A percentile compares a stretch with the other conserved stretches of the same genome.
Evolutionary conservation across 2,888 invertebrate genomes (phyloP).

Genomic region (Caenorhabditis sinica): DNA sequence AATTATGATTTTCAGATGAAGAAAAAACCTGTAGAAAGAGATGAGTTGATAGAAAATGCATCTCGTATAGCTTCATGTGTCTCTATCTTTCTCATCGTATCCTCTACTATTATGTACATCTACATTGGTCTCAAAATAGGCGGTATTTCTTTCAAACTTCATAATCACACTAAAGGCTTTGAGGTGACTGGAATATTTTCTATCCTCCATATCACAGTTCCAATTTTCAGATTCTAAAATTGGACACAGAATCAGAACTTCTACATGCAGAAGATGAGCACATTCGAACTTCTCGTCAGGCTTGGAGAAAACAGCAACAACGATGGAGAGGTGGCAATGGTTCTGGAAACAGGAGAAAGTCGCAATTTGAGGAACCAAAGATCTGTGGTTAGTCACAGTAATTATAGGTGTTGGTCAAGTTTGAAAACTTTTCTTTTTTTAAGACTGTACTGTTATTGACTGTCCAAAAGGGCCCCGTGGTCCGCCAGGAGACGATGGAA

Average conservation of each 20-base stretch:
- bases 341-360: conserved; percentile 26
- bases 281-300: conserved; percentile 55
- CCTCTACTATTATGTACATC: conserved; percentile 53
- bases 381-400: conserved; percentile 62
- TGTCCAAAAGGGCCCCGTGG: conserved; percentile 73
- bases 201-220: not conserved
- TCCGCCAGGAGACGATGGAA: conserved; percentile 70
- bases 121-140: conserved; percentile 53
- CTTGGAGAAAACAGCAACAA: conserved; percentile 56
- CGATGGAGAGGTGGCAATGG: conserved; percentile 56
- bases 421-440: conserved; percentile 15
- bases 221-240: conserved; percentile 26
- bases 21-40: conserved; percentile 57
- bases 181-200: conserved; percentile 22
- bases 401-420: conserved; percentile 2
- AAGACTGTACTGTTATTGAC: conserved; percentile 72
- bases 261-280: conserved; percentile 56
- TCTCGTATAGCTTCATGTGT: conserved; percentile 65
- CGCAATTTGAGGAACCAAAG: conserved; percentile 61
- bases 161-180: conserved; percentile 46
- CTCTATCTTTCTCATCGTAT: conserved; percentile 59
- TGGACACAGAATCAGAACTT: conserved; percentile 38
- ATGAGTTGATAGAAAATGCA: conserved; percentile 51
- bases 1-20: conserved; percentile 49
- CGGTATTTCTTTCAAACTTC: conserved; percentile 24